Base-by-base conservation (phyloP, 2,797 vertebrate species). In the Premnoplex brunnescens region DNA sequence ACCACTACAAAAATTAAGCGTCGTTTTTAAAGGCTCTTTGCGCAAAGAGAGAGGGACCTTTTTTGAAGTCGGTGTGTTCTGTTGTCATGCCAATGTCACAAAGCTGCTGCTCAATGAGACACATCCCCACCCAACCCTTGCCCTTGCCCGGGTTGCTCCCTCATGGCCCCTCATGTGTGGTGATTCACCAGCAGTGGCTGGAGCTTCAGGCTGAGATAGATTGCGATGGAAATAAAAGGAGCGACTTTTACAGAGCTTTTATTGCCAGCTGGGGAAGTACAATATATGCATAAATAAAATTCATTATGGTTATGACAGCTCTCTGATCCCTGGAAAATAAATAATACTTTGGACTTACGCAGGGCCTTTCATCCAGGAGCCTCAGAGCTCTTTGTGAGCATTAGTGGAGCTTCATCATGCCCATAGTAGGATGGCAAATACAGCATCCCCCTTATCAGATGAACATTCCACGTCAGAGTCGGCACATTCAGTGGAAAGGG, bases 311-410 rank as follows among this genome's bases (percentile, higher is more conserved):
- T 96, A 78, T 88, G 95, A 88, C 85, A 90, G 90, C 83, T 91
- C 92, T 62, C 55, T 89, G 68, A 83, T 95, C 93, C 85, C 91
- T 91, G 88, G 85, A 91, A 97, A 91, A 96, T 93, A 97, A 97
- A 94, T 95, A 95, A 91, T 36, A 52, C 91, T 93, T 91, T 91
- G 77, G 58, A 67, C 83, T 96, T 93, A 67, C 27, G 4, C 63
- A 30, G 71, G 11, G 36, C 67, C 77, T 87, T 94, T 92, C 28
- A 6, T 93, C 78, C 89, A 91, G 90, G 80, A 95, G n/a, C 80
- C 52, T 91, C 83, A 39, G 83, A 89, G 59, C 79, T 78, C 68
- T 95, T 90, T 49, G n/a, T 49, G 71, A 41, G 36, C 55, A 20
- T 76, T 84, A 67, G 66, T 10, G 10, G 88, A 79, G 62, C 36